phyloP scores from a whole-genome alignment of 2,888 invertebrate genomes.

The Punctoribates punctum region DNA sequence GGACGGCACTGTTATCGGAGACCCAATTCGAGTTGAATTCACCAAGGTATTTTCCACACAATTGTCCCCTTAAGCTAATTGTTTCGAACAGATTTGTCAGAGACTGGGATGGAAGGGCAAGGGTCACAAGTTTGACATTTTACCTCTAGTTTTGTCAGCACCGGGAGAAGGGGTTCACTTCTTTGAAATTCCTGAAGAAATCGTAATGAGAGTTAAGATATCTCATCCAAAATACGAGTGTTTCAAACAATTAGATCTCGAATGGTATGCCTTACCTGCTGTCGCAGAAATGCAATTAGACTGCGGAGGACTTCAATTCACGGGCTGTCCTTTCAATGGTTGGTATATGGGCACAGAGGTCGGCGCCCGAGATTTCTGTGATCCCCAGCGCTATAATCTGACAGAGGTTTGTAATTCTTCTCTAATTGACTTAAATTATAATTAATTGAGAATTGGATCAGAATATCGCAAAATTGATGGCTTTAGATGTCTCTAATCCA shows the following conservation, averaged over 20 bases:
- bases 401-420: constrained; percentile 17
- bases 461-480: constrained; percentile 52
- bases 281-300: constrained; percentile 54
- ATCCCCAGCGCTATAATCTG: constrained; percentile 53
- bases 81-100: constrained; percentile 57
- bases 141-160: constrained; percentile 54
- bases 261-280: constrained; percentile 55
- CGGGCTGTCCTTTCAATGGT: constrained; percentile 55
- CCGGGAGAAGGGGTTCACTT: constrained; percentile 53
- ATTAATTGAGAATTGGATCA: constrained; percentile 18
- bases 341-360: constrained; percentile 57
- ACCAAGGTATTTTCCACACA: constrained; percentile 50
- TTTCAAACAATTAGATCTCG: constrained; percentile 53
- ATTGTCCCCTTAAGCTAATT: neutral
- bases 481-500: constrained; percentile 52
- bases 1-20: constrained; percentile 53
- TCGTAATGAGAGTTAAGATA: constrained; percentile 52
- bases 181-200: constrained; percentile 54
- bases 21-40: constrained; percentile 52
- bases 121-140: constrained; percentile 65
- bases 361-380: constrained; percentile 54
- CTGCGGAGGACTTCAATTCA: constrained; percentile 54
- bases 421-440: neutral
- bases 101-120: constrained; percentile 86
- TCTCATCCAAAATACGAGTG: constrained; percentile 54